A percentile compares a stretch with the other conserved stretches of the same genome.
These are phyloP conservation scores for Cochlearius cochlearius DNA, from an alignment of 2,113 vertebrate genomes.

Conservation along the genomic window DNA sequence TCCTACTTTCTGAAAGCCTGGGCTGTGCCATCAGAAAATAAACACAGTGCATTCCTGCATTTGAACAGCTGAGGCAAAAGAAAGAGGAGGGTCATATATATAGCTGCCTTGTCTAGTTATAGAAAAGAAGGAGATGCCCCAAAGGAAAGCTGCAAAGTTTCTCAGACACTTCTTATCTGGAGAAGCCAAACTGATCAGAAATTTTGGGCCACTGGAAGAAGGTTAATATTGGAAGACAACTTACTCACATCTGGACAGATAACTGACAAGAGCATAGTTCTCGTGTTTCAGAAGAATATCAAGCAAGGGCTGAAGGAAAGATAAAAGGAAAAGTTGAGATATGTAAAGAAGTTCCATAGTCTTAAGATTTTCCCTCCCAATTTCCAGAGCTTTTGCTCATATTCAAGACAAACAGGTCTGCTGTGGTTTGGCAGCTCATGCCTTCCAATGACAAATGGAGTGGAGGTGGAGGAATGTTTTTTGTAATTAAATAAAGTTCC, in stretches of 20 bases:
- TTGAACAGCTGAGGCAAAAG: background rate
- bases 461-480: background rate
- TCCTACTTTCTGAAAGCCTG: background rate
- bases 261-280: background rate
- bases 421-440: background rate
- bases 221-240: background rate
- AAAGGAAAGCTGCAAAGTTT: background rate
- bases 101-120: background rate
- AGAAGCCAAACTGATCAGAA: background rate
- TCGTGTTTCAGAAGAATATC: background rate
- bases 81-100: background rate
- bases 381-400: background rate
- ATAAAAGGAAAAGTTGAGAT: background rate
- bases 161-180: background rate
- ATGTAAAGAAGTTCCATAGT: background rate
- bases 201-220: background rate
- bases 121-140: background rate
- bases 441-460: background rate
- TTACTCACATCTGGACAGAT: background rate
- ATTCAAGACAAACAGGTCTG: background rate
- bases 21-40: background rate
- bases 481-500: background rate
- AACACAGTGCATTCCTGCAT: background rate
- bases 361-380: background rate
- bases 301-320: background rate